Percentiles rank a stretch among this genome's conserved stretches.
These are phyloP conservation scores for Ptilonorhynchus violaceus DNA, from an alignment of 2,113 vertebrate genomes.

Conservation along the genomic window DNA sequence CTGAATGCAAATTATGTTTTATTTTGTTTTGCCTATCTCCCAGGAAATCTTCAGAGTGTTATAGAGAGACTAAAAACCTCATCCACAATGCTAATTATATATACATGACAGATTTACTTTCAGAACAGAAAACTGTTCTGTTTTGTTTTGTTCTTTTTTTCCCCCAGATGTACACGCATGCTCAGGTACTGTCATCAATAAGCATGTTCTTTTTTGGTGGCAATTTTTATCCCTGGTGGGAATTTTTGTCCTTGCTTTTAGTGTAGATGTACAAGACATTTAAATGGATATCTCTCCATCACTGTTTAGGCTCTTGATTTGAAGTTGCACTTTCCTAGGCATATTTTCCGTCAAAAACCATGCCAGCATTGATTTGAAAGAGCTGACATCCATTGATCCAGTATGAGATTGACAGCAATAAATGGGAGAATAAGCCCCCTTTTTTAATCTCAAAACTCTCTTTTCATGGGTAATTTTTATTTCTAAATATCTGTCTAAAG, in stretches of 20 bases:
- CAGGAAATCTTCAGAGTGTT: neutral
- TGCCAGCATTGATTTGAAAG: neutral
- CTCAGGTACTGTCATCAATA: neutral
- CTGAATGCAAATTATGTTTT: neutral
- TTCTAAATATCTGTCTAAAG: neutral
- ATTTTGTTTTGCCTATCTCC: neutral
- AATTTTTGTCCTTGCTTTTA: neutral
- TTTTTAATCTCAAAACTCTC: neutral
- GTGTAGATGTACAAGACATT: neutral
- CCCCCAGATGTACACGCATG: fast-evolving
- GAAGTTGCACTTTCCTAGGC: neutral
- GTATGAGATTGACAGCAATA: neutral
- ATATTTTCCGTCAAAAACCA: neutral
- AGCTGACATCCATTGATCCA: neutral
- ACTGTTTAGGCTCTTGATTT: neutral
- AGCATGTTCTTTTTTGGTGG: neutral
- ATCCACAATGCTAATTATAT: neutral
- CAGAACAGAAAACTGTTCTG: neutral
- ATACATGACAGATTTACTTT: neutral
- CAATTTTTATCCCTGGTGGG: neutral
- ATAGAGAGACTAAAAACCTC: neutral
- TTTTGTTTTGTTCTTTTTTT: neutral
- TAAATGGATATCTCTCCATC: neutral
- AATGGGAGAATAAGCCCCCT: neutral
- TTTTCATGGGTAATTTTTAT: neutral